Evolutionary conservation across 35 echinoderm and acorn worm genomes (phyloP), one percentile per base, ranked within the genome.

Genomic region (Heliocidaris tuberculata): DNA sequence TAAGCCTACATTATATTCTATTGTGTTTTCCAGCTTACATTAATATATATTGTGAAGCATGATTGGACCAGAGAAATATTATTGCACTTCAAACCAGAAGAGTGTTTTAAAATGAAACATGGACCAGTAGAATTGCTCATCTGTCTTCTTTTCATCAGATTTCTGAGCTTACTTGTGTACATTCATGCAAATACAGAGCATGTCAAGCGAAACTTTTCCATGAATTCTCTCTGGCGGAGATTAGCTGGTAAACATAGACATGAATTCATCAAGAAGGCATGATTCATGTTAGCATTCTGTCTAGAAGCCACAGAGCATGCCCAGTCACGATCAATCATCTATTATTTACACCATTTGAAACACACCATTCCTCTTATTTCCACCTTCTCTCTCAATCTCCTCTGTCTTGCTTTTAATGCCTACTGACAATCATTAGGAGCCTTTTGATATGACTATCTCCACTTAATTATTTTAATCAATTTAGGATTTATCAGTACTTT

Each of bases 231-330:
- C 27, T 24, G 6, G 2, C 65, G 65, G 21, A 78, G 52, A 78
- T 24, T 78, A 5, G 15, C 65, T 78, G 21, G 65, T 78, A 78
- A 78, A 78, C 65, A 78, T 24, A 78, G 65, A 78, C 65, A 2
- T 78, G 19, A 78, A 78, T 78, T 78, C 65, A 78, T n/a, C 65
- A 78, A 78, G 21, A 78, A 78, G 27, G 19, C 3, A 78, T 78
- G 65, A 78, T 78, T 78, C 65, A 78, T n/a, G 65, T 78, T 78
- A 78, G 65, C 65, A 24, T 78, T 78, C 21, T n/a, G 65, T 78
- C 65, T 78, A 24, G 21, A 78, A 78, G 65, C 65, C 65, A 19
- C 7, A 7, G 27, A 2, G 65, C 65, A 78, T 78, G 65, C 65
- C 21, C 27, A 19, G 21, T 9, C 21, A 24, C 65, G 7, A 78